Evolutionary conservation across 2,113 vertebrate species (phyloP), one percentile per base, ranked within the genome.

Genomic region (Agapornis roseicollis): DNA sequence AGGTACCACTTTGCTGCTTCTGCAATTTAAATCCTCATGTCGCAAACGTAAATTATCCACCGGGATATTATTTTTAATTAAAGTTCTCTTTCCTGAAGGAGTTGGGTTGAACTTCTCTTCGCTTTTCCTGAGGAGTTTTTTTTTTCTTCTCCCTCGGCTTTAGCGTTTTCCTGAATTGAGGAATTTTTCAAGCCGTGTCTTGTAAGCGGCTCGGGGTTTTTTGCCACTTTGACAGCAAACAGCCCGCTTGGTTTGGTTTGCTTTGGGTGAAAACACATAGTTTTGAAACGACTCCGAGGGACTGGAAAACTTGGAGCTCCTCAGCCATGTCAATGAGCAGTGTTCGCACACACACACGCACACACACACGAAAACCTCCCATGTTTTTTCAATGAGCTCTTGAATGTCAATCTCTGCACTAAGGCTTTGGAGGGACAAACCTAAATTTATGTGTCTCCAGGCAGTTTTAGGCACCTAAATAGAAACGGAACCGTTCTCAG

Each of bases 41-140:
- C 37, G 56, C n/a, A 78, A 92, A 85, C 90, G 81, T 95, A 97
- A 96, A 95, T 96, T 95, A 92, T 74, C 37, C 70, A 33, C 56
- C 0, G 37, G 93, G 80, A 93, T 96, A 95, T 96, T 96, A 92
- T 95, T 97, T 96, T 96, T 96, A 96, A 96, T 97, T 96, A 95
- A 92, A 94, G 63, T 76, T 90, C 74, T 86, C 93, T 94, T 97
- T 95, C 86, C 73, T 89, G 94, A 42, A 92, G 47, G 65, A 91
- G 65, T 80, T 82, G 88, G 39, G 68, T 96, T 94, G 80, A 88
- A 49, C 80, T 87, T 85, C 90, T 68, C 27, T 39, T 81, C 0
- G 17, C 83, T 92, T 92, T 95, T 95, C 77, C 86, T 56, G 73
- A 65, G 79, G 93, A 69, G n/a, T 52, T 86, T 95, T 58, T 56